Conservation (phyloP, 2,797 vertebrate genomes). For the Sparidentex hasta region DNA sequence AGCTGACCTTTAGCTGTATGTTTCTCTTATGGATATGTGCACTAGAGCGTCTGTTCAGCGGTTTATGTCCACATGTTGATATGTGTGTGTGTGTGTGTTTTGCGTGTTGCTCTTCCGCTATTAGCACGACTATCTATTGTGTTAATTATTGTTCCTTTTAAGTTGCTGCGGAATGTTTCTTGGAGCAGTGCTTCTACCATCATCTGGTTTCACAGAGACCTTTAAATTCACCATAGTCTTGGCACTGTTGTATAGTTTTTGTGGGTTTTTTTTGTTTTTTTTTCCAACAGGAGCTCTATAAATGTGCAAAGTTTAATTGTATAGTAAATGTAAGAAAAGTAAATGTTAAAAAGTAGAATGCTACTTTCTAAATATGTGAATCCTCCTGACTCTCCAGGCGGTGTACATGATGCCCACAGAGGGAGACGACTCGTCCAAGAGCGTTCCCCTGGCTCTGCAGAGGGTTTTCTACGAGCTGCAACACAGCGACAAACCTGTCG, state of each 20-base stretch:
- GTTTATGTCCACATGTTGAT: neutral
- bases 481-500: conserved; percentile 98
- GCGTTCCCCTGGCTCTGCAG: conserved; percentile 96
- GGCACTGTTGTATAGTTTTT: neutral
- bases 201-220: neutral
- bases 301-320: neutral
- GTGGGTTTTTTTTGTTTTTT: neutral
- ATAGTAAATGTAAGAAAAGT: neutral
- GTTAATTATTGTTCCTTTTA: too few species aligned
- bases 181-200: neutral
- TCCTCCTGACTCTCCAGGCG: conserved; percentile 84
- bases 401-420: conserved; percentile 99
- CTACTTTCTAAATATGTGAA: conserved; percentile 7
- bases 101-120: too few species aligned
- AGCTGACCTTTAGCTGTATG: neutral
- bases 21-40: neutral
- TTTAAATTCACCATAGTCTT: neutral
- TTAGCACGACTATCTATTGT: too few species aligned
- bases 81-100: neutral
- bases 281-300: neutral
- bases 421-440: conserved; percentile 99
- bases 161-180: too few species aligned
- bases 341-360: too few species aligned
- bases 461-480: conserved; percentile 99
- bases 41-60: neutral